Percentiles rank a stretch among this genome's conserved stretches.
Evolutionary conservation across 2,113 vertebrate species (phyloP).

Genomic region (Tapirus terrestris): DNA sequence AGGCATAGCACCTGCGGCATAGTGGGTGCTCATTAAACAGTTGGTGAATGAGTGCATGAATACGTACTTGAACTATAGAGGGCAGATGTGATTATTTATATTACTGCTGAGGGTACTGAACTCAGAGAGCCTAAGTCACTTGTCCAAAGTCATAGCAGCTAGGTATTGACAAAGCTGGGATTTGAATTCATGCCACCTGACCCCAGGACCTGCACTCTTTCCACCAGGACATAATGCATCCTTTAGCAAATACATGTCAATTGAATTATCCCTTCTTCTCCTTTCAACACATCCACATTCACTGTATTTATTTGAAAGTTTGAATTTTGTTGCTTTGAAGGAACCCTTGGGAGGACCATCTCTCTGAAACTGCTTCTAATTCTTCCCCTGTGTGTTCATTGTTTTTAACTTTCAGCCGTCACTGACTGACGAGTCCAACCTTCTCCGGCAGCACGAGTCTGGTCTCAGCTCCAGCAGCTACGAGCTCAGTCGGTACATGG

Average conservation of each 20-base stretch:
- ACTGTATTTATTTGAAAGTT: neutral
- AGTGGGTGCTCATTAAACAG: neutral
- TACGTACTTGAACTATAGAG: neutral
- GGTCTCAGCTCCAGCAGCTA: conserved; percentile 93
- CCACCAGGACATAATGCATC: neutral
- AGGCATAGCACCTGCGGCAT: neutral
- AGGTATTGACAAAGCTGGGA: neutral
- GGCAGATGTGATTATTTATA: neutral
- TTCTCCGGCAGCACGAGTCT: conserved; percentile 89
- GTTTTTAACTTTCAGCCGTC: conserved; percentile 8
- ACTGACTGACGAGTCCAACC: conserved; percentile 77
- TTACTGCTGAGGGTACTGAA: neutral
- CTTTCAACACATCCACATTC: neutral
- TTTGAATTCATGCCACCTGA: neutral
- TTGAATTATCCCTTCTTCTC: neutral
- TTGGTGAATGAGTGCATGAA: neutral
- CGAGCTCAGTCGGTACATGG: conserved; percentile 94
- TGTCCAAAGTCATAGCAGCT: neutral
- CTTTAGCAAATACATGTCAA: neutral
- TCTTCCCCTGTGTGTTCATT: neutral
- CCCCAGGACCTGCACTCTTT: neutral
- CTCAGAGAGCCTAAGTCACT: neutral
- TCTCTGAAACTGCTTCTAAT: neutral
- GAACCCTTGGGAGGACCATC: neutral
- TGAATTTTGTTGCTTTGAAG: neutral